phyloP scores from a whole-genome alignment of 1,140 invertebrate genomes.

The Lepidurus packardi region DNA sequence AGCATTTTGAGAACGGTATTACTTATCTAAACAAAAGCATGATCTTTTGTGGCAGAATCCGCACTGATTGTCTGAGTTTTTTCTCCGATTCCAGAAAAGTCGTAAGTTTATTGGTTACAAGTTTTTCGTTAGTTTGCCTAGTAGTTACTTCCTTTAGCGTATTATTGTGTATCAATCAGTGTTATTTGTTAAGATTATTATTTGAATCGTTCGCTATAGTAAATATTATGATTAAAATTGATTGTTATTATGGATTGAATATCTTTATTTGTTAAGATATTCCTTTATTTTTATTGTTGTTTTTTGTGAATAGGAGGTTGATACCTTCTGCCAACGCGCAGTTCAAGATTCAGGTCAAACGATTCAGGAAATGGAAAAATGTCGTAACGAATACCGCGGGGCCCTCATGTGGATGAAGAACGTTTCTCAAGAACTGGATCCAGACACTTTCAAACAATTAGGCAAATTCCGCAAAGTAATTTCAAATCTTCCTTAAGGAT shows the following conservation, averaged over 20 bases:
- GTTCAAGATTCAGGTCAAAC: slow-evolving; percentile 88
- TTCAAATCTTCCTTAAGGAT: slow-evolving; percentile 44
- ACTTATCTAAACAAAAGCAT: no score
- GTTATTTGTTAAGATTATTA: no score
- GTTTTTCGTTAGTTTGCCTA: no score
- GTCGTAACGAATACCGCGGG: slow-evolving; percentile 85
- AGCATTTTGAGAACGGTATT: no score
- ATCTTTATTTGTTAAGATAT: neutral
- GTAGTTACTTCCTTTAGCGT: no score
- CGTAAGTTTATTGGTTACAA: no score
- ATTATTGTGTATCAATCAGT: no score
- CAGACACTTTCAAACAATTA: slow-evolving; percentile 89
- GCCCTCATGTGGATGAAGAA: slow-evolving; percentile 99
- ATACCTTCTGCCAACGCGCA: slow-evolving; percentile 90
- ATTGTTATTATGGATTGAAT: neutral
- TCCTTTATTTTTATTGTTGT: neutral
- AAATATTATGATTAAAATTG: slow-evolving; percentile 18
- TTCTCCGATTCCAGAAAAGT: no score
- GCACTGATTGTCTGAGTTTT: no score
- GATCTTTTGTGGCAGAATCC: no score
- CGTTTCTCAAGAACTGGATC: slow-evolving; percentile 89
- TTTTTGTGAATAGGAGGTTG: slow-evolving; percentile 65
- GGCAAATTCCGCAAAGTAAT: slow-evolving; percentile 83
- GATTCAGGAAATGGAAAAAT: slow-evolving; percentile 87
- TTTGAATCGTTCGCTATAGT: neutral